phyloP scores from a whole-genome alignment of 2,797 vertebrate species.

The Tadarida brasiliensis region DNA sequence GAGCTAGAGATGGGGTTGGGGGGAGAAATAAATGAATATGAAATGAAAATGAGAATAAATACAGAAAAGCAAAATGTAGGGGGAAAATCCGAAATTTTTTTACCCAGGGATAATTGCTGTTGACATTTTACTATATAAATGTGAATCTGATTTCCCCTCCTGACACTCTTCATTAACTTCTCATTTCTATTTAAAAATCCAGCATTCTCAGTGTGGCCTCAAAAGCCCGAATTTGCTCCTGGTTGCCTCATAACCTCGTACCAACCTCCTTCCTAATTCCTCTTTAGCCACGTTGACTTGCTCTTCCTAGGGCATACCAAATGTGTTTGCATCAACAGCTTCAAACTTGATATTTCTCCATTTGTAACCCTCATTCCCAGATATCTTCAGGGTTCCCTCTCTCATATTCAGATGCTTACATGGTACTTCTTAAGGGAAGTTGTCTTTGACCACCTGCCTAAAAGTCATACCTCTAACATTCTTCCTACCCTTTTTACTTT shows the following conservation, averaged over 20 bases:
- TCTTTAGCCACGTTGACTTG: background rate
- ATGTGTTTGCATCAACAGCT: background rate
- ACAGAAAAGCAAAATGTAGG: background rate
- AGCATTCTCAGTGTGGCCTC: background rate
- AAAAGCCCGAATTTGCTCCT: background rate
- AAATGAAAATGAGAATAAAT: constrained; percentile 9
- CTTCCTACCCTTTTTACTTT: background rate
- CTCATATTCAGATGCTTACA: background rate
- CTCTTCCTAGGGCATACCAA: background rate
- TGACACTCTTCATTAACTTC: background rate
- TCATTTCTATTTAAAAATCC: background rate
- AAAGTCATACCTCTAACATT: background rate
- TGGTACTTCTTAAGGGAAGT: background rate
- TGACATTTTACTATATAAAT: background rate
- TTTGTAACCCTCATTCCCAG: background rate
- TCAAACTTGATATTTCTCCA: background rate
- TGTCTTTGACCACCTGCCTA: background rate
- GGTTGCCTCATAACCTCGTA: background rate
- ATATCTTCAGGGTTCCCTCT: background rate
- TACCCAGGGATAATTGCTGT: background rate
- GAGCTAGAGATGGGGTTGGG: background rate
- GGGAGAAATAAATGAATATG: background rate
- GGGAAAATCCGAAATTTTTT: background rate
- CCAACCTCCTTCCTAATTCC: background rate
- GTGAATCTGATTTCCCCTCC: background rate